Base-by-base conservation (phyloP, 2,797 vertebrate species). In the Alca torda region DNA sequence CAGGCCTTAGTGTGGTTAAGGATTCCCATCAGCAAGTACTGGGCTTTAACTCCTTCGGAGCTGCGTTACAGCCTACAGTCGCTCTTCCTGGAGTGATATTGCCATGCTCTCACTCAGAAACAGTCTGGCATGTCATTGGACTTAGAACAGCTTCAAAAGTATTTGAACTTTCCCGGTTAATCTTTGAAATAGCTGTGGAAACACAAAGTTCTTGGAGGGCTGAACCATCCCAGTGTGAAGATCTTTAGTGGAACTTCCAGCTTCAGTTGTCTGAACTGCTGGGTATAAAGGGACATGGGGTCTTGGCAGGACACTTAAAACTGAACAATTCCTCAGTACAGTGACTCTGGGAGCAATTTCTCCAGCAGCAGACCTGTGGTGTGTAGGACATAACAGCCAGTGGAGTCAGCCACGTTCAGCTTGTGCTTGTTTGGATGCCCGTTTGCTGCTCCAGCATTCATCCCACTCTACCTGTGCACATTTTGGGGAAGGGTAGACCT, bases 381-480 rank as follows among this genome's bases (percentile, higher is more conserved):
- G 9, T 12, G 30, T 12, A 13, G 48, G 53, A 33, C 20, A 5
- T 0, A 13, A 2, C 1, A 39, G 53, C 24, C 67, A 39, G 61
- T 1, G 10, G 45, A 33, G 28, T 72, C 61, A 3, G 26, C 17
- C 46, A 3, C 2, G 0, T 30, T 65, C 9, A 45, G 33, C 46
- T 48, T 43, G 35, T 16, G 18, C 30, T 67, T 33, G 20, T 19
- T 37, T 35, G 53, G 53, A 4, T 9, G 33, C 46, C 31, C 16
- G 5, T 77, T 56, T 41, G 69, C 53, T 50, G 2, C n/a, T 48
- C 37, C 43, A 77, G 43, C 48, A 28, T 81, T 69, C 30, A 5
- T 20, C 0, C 0, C 2, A 3, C 10, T 11, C 25, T 50, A 17
- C 1, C 0, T 6, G 11, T 46, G 31, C 1, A 0, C n/a, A 4